Conservation (phyloP, 2,888 invertebrate genomes). For the Nebria brevicollis region DNA sequence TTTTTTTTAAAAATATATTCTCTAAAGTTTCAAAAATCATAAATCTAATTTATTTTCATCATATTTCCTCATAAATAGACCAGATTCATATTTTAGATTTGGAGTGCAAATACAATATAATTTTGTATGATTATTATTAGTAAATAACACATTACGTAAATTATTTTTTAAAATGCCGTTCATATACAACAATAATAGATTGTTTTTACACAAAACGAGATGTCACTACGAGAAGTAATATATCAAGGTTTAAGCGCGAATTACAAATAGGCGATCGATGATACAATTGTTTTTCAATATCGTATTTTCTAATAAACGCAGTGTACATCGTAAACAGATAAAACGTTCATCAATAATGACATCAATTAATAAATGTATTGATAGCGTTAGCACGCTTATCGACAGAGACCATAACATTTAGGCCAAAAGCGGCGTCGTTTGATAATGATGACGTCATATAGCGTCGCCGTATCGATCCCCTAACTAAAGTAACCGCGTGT, state of each 20-base stretch:
- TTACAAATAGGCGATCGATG: neutral
- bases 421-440: constrained; percentile 50
- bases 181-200: too few relatives aligned
- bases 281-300: neutral
- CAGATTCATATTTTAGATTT: too few relatives aligned
- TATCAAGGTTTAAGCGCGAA: neutral
- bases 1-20: too few relatives aligned
- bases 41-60: too few relatives aligned
- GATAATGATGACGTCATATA: constrained; percentile 59
- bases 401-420: constrained; percentile 18
- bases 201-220: neutral
- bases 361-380: neutral
- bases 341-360: neutral
- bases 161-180: too few relatives aligned
- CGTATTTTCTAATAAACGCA: neutral
- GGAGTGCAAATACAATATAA: too few relatives aligned
- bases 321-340: neutral
- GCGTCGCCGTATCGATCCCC: constrained; percentile 62
- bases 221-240: constrained; percentile 6
- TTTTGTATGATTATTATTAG: too few relatives aligned
- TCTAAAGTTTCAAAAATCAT: too few relatives aligned
- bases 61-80: too few relatives aligned
- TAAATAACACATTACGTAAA: too few relatives aligned
- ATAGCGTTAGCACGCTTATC: constrained; percentile 3
- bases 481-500: constrained; percentile 58